phyloP scores from a whole-genome alignment of 2,888 invertebrate genomes.

The Dynastes maya region DNA sequence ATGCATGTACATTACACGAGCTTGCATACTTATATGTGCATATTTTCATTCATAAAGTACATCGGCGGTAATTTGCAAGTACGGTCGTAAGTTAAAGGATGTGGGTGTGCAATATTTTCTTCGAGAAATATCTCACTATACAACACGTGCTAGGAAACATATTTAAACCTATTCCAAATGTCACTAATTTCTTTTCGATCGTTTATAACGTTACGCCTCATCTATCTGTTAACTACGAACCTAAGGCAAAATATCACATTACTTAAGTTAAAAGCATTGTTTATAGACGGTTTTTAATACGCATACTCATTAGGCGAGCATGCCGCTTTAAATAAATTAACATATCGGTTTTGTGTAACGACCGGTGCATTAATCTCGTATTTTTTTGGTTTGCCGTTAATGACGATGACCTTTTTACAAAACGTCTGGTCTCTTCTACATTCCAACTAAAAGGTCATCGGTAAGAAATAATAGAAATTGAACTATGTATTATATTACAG shows the following conservation, averaged over 20 bases:
- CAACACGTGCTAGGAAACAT: constrained; percentile 39
- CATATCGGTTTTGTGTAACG: constrained; percentile 29
- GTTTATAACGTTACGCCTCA: constrained; percentile 54
- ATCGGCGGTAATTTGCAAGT: constrained; percentile 5
- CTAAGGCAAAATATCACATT: constrained; percentile 40
- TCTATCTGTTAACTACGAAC: constrained; percentile 54
- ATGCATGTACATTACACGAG: background rate
- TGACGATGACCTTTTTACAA: constrained; percentile 13
- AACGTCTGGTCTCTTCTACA: background rate
- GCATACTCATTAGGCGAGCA: constrained; percentile 39
- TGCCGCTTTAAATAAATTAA: constrained; percentile 25
- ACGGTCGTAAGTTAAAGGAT: background rate
- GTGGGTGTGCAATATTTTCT: constrained; percentile 8
- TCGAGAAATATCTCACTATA: constrained; percentile 6
- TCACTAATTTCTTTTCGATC: constrained; percentile 53
- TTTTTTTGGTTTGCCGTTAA: constrained; percentile 15
- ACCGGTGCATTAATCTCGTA: constrained; percentile 25
- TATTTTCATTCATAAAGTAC: constrained; percentile 31
- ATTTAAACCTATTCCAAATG: constrained; percentile 51
- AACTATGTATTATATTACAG: no score
- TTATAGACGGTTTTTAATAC: constrained; percentile 39
- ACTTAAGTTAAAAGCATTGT: constrained; percentile 46
- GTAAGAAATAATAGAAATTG: constrained; percentile 1
- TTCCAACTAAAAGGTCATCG: background rate
- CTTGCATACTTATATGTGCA: background rate